phyloP scores from a whole-genome alignment of 1,140 invertebrate genomes.

The Eupristina koningsbergeri region DNA sequence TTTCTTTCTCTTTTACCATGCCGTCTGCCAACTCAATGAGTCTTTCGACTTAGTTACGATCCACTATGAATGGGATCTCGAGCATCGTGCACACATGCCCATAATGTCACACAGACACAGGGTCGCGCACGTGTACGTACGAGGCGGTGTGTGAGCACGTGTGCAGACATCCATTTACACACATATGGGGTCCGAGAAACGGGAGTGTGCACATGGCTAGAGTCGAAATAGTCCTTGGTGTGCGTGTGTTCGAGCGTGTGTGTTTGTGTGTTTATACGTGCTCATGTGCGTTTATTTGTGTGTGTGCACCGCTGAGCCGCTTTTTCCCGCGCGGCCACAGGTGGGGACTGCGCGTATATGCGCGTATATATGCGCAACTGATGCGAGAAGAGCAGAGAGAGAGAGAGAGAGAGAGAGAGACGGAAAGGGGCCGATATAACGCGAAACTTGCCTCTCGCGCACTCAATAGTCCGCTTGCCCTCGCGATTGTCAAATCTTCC shows the following conservation, averaged over 20 bases:
- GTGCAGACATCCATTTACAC: neutral
- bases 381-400: slow-evolving; percentile 52
- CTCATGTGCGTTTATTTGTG: no score
- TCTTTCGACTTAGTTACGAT: neutral
- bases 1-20: neutral
- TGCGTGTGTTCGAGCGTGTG: no score
- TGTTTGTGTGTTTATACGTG: no score
- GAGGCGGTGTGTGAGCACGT: no score
- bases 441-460: slow-evolving; percentile 67
- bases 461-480: slow-evolving; percentile 67
- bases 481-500: slow-evolving; percentile 57
- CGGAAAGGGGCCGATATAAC: slow-evolving; percentile 67
- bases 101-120: neutral
- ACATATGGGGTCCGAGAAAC: neutral
- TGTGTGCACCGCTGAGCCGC: neutral
- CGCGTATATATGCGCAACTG: slow-evolving; percentile 38
- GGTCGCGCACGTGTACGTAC: neutral
- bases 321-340: slow-evolving; percentile 19
- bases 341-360: slow-evolving; percentile 42
- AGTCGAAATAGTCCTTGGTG: slow-evolving; percentile 41
- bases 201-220: slow-evolving; percentile 32
- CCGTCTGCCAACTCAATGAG: neutral
- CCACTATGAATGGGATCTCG: neutral
- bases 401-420: slow-evolving; percentile 43
- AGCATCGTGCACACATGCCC: neutral